Evolutionary conservation across 2,797 vertebrate species (phyloP).

Genomic region (Falco naumanni): DNA sequence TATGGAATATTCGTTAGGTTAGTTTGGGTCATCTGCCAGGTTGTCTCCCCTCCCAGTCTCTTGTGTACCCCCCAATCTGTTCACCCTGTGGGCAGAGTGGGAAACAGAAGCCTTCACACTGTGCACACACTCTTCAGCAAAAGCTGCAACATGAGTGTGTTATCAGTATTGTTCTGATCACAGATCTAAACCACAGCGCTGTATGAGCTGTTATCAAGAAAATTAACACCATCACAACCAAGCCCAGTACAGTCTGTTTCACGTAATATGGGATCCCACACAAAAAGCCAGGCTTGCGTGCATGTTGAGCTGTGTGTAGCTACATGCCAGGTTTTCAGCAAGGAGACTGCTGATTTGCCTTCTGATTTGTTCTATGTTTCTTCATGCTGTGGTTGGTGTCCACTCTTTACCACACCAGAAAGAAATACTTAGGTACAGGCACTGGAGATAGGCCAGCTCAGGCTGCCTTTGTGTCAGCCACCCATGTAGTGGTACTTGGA

Average conservation of each 20-base stretch:
- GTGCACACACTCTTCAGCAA: neutral
- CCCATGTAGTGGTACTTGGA: neutral
- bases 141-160: neutral
- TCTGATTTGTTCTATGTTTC: neutral
- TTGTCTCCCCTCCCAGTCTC: neutral
- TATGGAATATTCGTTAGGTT: neutral
- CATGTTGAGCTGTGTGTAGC: neutral
- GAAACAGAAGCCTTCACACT: neutral
- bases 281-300: neutral
- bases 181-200: neutral
- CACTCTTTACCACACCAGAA: neutral
- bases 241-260: neutral
- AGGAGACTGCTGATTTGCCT: neutral
- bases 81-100: neutral
- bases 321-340: neutral
- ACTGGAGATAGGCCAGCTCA: neutral
- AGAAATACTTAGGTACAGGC: neutral
- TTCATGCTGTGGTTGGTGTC: neutral
- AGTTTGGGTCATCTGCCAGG: neutral
- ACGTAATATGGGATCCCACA: fast-evolving
- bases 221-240: neutral
- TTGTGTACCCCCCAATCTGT: fast-evolving
- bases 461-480: neutral
- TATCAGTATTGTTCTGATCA: neutral
- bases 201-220: neutral